Evolutionary conservation across 1,140 invertebrate genomes (phyloP).

Genomic region (Bradysia coprophila): DNA sequence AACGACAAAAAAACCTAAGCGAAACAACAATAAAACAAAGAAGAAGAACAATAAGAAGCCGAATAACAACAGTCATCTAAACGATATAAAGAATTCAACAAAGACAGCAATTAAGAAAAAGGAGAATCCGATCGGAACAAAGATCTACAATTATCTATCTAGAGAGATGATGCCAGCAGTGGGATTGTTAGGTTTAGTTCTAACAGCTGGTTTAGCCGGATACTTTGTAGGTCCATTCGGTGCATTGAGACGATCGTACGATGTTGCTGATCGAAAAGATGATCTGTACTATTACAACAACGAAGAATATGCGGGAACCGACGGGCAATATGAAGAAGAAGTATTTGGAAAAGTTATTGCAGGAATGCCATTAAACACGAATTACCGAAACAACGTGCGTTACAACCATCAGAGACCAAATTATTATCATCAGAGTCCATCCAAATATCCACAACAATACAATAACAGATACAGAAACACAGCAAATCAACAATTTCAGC

Average conservation of each 20-base stretch:
- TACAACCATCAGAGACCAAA: not conserved
- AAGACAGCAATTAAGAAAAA: constrained; percentile 26
- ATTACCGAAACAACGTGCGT: constrained; percentile 4
- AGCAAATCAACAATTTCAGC: not conserved
- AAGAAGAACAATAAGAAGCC: constrained; percentile 27
- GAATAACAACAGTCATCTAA: constrained; percentile 15
- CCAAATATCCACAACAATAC: not conserved
- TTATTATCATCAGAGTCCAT: not conserved
- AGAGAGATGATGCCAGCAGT: constrained; percentile 62
- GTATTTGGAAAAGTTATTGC: constrained; percentile 51
- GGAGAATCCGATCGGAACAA: constrained; percentile 39
- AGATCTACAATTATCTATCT: constrained; percentile 58
- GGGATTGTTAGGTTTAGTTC: constrained; percentile 47
- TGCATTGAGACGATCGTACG: constrained; percentile 42
- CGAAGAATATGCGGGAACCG: constrained; percentile 37
- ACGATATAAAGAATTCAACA: constrained; percentile 29
- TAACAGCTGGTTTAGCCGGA: constrained; percentile 49
- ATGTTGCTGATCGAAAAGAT: constrained; percentile 33
- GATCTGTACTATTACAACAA: constrained; percentile 42
- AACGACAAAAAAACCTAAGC: constrained; percentile 27
- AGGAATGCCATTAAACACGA: constrained; percentile 38
- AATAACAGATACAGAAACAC: not conserved
- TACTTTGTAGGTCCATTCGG: constrained; percentile 50
- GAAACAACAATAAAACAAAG: constrained; percentile 23
- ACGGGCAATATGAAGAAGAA: constrained; percentile 50